A percentile compares a stretch with the other conserved stretches of the same genome.
Conservation (phyloP, 2,113 vertebrate genomes). For the Oostethus manadensis region DNA sequence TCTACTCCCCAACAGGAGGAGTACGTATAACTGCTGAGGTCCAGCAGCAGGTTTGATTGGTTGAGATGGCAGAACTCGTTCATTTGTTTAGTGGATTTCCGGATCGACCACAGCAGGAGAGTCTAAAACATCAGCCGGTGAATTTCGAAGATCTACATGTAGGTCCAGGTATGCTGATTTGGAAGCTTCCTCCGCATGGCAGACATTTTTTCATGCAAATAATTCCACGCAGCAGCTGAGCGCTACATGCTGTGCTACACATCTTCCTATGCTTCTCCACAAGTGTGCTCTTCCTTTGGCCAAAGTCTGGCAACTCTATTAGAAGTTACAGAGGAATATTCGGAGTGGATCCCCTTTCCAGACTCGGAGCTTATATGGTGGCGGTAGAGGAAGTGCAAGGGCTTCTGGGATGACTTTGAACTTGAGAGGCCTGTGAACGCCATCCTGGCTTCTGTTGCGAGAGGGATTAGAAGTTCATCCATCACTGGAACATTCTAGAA, state of each 20-base stretch:
- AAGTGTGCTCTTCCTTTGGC: slow-evolving; percentile 51
- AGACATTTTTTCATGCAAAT: too few species aligned
- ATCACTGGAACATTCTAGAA: slow-evolving; percentile 47
- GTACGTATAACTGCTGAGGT: too few species aligned
- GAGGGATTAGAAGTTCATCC: slow-evolving; percentile 49
- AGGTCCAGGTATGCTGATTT: too few species aligned
- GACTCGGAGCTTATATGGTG: slow-evolving; percentile 26
- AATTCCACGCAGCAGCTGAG: too few species aligned
- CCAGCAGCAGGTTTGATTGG: too few species aligned
- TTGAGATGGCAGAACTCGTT: too few species aligned
- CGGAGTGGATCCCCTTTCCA: slow-evolving; percentile 34
- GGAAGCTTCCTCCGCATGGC: too few species aligned
- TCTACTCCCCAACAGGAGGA: too few species aligned
- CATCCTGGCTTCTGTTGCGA: slow-evolving; percentile 30
- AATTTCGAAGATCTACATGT: too few species aligned
- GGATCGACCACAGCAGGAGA: too few species aligned
- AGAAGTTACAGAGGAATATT: slow-evolving; percentile 64
- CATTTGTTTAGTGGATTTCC: too few species aligned
- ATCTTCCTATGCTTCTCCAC: slow-evolving; percentile 57
- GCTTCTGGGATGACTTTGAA: slow-evolving; percentile 55
- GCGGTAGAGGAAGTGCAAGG: slow-evolving; percentile 32
- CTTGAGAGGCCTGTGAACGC: slow-evolving; percentile 47
- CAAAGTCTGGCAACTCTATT: slow-evolving; percentile 54
- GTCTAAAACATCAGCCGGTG: too few species aligned
- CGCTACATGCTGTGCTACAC: slow-evolving; percentile 22